A percentile compares a stretch with the other conserved stretches of the same genome.
Conservation (phyloP, 2,888 invertebrate species). For the Pheosia gnoma region DNA sequence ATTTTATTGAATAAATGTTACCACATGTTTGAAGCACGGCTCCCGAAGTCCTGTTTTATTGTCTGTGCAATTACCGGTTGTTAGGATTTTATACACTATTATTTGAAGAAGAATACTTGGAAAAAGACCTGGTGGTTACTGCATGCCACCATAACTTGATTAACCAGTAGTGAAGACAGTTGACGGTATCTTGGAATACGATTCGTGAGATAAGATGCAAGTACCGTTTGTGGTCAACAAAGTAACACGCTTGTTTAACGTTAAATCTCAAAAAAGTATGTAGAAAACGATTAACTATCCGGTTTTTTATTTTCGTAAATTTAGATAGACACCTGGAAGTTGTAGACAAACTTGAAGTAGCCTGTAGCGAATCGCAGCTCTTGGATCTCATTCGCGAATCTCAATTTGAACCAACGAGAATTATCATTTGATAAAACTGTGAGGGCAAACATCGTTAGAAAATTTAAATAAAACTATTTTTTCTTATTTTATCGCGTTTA, state of each 20-base stretch:
- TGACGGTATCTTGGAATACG: constrained; percentile 20
- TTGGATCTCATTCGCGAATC: too few species aligned
- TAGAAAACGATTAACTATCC: background rate
- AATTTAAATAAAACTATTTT: too few species aligned
- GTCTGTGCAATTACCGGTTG: background rate
- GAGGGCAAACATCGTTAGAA: too few species aligned
- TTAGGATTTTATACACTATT: background rate
- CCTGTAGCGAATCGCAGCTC: too few species aligned
- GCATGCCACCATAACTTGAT: constrained; percentile 19
- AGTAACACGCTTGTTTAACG: constrained; percentile 14
- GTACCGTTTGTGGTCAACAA: constrained; percentile 21
- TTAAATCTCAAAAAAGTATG: background rate
- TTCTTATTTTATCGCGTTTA: too few species aligned
- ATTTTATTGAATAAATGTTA: background rate
- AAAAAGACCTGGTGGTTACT: constrained; percentile 14
- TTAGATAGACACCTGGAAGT: too few species aligned
- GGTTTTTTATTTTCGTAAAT: background rate
- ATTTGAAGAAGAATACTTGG: constrained; percentile 6
- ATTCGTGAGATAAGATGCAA: constrained; percentile 21
- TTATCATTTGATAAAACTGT: too few species aligned
- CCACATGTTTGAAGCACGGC: background rate
- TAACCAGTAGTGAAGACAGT: constrained; percentile 15
- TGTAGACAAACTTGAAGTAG: too few species aligned
- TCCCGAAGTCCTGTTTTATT: background rate
- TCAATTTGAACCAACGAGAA: too few species aligned